These are phyloP conservation scores for Solenopsis invicta DNA, from an alignment of 1,140 invertebrate species.

Conservation along the genomic window DNA sequence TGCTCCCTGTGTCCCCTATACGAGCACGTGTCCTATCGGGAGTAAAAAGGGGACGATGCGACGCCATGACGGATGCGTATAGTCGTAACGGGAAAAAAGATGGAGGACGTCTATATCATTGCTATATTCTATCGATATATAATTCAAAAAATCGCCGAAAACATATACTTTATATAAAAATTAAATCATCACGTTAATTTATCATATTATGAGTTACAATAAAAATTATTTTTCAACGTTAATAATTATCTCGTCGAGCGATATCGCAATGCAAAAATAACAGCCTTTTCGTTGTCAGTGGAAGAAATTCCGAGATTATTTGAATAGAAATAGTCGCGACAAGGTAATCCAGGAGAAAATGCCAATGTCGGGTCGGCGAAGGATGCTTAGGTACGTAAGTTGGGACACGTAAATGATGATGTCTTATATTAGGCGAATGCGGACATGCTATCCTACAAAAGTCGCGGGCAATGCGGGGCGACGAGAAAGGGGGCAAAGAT, in stretches of 20 bases:
- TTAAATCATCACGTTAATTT: background rate
- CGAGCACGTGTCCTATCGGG: slow-evolving; percentile 73
- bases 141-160: slow-evolving; percentile 7
- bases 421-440: slow-evolving; percentile 83
- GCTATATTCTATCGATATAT: slow-evolving; percentile 17
- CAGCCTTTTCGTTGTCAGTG: background rate
- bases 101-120: slow-evolving; percentile 61
- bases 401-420: slow-evolving; percentile 81
- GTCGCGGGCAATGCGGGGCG: slow-evolving; percentile 75
- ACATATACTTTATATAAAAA: background rate
- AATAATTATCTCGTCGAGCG: background rate
- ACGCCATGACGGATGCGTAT: slow-evolving; percentile 77
- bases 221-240: background rate
- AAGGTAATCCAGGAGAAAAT: slow-evolving; percentile 59
- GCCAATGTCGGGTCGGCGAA: slow-evolving; percentile 52
- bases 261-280: background rate
- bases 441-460: slow-evolving; percentile 78
- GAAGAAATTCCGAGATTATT: slow-evolving; percentile 5
- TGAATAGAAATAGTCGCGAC: slow-evolving; percentile 1
- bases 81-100: slow-evolving; percentile 75
- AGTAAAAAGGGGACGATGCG: slow-evolving; percentile 74
- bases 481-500: slow-evolving; percentile 60
- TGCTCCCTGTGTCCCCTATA: slow-evolving; percentile 57
- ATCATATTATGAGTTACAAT: background rate
- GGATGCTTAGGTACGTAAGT: slow-evolving; percentile 66